Evolutionary conservation across 2,888 invertebrate genomes (phyloP), one percentile per base, ranked within the genome.

Genomic region (Noctua comes): DNA sequence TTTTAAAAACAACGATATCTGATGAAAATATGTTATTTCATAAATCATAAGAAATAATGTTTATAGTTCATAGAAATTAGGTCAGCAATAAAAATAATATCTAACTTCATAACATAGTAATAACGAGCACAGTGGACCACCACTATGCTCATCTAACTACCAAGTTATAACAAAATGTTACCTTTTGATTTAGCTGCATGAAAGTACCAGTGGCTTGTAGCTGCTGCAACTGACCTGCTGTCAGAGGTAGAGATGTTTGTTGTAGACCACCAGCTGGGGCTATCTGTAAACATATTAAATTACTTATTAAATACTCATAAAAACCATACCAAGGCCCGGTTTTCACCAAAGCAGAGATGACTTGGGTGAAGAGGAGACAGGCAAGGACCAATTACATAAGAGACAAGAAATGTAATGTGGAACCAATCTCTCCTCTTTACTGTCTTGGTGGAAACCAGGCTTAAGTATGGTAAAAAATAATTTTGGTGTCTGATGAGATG

Each of bases 161-260:
- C 18, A 59, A 59, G 31, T 64, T 40, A 13, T 24, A 7, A 65
- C n/a, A 66, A 40, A 43, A 66, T 66, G 5, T 5, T 84, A 96
- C 97, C 95, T 97, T 97, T 88, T 97, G 97, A 89, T 96, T 96
- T 21, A 97, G 92, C 83, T 96, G 97, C 96, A 97, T 96, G 11
- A 96, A 94, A 5, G 96, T 95, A 6, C 96, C 97, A 13, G 95
- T 92, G 0, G 95, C 91, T 88, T 96, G 96, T n/a, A 97, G 88
- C 64, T 97, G 97, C 80, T 97, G 96, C 36, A 97, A 87, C 73
- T 97, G 97, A 24, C 94, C 92, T n/a, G 96, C 95, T 3, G 96
- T 91, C 51, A 96, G 84, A 0, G 97, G 96, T 10, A 96, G 89
- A 0, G 96, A 95, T 2, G 96, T 95, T 83, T 96, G 96, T 59